Base-by-base conservation (phyloP, 2,888 invertebrate species). In the Papilio protenor region DNA sequence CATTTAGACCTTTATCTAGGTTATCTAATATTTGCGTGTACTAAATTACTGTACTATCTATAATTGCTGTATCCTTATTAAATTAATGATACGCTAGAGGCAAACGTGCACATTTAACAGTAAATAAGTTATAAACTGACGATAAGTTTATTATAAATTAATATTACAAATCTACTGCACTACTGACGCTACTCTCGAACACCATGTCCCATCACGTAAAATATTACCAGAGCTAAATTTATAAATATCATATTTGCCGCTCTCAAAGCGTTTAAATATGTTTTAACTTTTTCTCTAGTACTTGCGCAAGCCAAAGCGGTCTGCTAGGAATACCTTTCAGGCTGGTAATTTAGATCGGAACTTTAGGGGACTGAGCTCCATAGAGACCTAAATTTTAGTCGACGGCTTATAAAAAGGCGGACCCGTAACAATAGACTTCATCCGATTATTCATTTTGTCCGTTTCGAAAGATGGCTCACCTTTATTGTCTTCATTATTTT, bases 261-360 rank as follows among this genome's bases (percentile, higher is more conserved):
- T 27, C 12, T 66, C 10, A 66, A 66, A 40, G 40, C 18, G 33
- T 33, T 52, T 64, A 72, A 57, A 57, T 64, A 69, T n/a, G 57
- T 74, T 64, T 45, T 11, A n/a, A 74, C 27, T 47, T 18, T 84
- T 87, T 85, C 77, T 82, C 82, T 14, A 40, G 49, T 59, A 18
- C n/a, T 47, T 70, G 27, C 49, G 57, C 45, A 69, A 69, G 66
- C 66, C 21, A 55, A 81, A 64, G 45, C 45, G 45, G 76, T 79
- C 81, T 80, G 86, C 85, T 84, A 81, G 80, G 84, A 88, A 87
- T 87, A 89, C 88, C 88, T 90, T 88, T 85, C 83, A 86, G 84
- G 81, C 85, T 85, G 85, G 88, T 90, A 89, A 91, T 91, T 91
- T 87, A 85, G 85, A 86, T 82, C 87, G 88, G 87, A 90, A 89